Base-by-base conservation (phyloP, 2,797 vertebrate species). In the Capromys pilorides region DNA sequence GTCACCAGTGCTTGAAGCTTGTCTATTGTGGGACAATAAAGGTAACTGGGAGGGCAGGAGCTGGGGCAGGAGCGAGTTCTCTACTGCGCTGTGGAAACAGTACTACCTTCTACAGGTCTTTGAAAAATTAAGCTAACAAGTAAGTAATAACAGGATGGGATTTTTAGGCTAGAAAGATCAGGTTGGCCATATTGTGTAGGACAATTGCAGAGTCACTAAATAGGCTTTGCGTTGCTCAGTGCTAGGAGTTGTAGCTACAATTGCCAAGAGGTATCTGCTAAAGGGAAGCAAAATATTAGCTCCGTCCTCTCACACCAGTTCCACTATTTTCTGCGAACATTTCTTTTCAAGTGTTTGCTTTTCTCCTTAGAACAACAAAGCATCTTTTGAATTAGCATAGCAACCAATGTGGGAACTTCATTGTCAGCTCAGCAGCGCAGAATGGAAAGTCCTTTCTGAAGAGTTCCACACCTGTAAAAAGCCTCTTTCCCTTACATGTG, bases 311-410 rank as follows among this genome's bases (percentile, higher is more conserved):
- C 86, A 45, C 51, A 49, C 73, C 62, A 93, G 59, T 39, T 90
- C 94, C 59, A 73, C 39, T 64, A 59, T 39, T 88, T 82, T 89
- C 89, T 82, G 69, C 24, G 82, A 92, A 94, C 95, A 94, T 54
- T 31, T 75, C 77, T 95, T 75, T 93, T 93, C 54, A 77, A 94
- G 77, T 86, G 87, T 91, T 93, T 96, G 82, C 73, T 96, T 96
- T 96, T 95, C 91, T 97, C 93, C 89, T 88, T 96, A 90, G 85
- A 91, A 75, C 75, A 96, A 96, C 92, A 97, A 97, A 96, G 73
- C 82, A 86, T 90, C 73, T 90, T 95, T 93, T 87, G 85, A 97
- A 95, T 97, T 84, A 86, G 93, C 96, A 92, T n/a, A 94, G 94
- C 80, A 95, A 95, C 79, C 85, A 62, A 36, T 12, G 89, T 85